A percentile compares a stretch with the other conserved stretches of the same genome.
Conservation (phyloP, 2,888 invertebrate genomes). For the Synergus itoensis region DNA sequence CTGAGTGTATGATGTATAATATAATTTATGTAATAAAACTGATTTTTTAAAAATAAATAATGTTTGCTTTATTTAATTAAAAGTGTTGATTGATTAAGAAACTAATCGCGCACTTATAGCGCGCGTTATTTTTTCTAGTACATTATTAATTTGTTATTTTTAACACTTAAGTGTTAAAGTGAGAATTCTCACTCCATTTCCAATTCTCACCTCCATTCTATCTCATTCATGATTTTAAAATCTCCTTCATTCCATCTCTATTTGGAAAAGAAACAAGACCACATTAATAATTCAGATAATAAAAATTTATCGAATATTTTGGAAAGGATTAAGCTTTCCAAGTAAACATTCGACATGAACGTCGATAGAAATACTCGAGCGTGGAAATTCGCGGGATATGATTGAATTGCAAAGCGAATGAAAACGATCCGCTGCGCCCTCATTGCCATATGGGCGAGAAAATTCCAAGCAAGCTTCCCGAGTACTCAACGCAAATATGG, state of each 20-base stretch:
- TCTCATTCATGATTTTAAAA: background rate
- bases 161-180: no score
- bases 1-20: no score
- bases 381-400: constrained; percentile 1
- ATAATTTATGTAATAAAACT: no score
- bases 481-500: constrained; percentile 32
- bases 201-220: background rate
- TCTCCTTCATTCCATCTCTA: background rate
- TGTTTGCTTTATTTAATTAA: no score
- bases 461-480: constrained; percentile 28
- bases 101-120: no score
- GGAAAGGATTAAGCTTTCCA: background rate
- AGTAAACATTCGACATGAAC: background rate
- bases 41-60: no score
- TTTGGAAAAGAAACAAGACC: background rate
- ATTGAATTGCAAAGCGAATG: constrained; percentile 44
- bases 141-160: background rate
- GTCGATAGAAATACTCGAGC: background rate
- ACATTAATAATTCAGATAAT: background rate
- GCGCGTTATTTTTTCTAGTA: no score
- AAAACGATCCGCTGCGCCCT: constrained; percentile 9
- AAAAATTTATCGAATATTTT: constrained; percentile 4
- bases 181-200: background rate
- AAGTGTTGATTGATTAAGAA: no score
- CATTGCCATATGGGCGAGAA: constrained; percentile 4